phyloP scores from a whole-genome alignment of 2,888 invertebrate genomes.

The Ophioninae sp. region DNA sequence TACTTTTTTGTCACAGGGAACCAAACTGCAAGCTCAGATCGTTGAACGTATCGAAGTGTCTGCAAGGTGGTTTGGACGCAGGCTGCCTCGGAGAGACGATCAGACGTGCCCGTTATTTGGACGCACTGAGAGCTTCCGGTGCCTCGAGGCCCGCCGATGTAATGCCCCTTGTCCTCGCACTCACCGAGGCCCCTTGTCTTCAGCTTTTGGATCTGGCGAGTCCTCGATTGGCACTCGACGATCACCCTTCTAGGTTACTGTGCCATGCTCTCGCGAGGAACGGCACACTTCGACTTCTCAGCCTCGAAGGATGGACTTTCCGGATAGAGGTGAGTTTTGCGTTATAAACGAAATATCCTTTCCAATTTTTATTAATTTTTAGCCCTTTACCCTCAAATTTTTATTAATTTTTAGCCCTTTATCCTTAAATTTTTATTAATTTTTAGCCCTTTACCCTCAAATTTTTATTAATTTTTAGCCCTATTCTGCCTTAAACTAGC shows the following conservation, averaged over 20 bases:
- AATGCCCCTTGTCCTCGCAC: constrained; percentile 82
- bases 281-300: constrained; percentile 81
- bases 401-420: no score
- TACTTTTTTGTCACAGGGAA: constrained; percentile 76
- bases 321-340: constrained; percentile 81
- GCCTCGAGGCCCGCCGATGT: constrained; percentile 83
- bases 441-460: no score
- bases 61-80: constrained; percentile 82
- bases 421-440: no score
- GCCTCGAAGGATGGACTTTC: constrained; percentile 83
- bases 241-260: constrained; percentile 81
- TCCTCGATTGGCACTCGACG: constrained; percentile 82
- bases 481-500: no score
- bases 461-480: no score
- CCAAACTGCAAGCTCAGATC: constrained; percentile 82
- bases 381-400: no score
- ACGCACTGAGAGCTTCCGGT: constrained; percentile 83
- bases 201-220: constrained; percentile 83
- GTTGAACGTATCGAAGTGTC: constrained; percentile 83
- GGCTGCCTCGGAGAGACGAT: constrained; percentile 83
- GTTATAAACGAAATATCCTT: no score
- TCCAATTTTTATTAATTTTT: no score
- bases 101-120: constrained; percentile 82
- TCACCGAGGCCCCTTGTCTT: constrained; percentile 82
- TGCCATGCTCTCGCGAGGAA: constrained; percentile 82